Evolutionary conservation across 2,888 invertebrate species (phyloP).

Genomic region (Mimumesa dahlbomi): DNA sequence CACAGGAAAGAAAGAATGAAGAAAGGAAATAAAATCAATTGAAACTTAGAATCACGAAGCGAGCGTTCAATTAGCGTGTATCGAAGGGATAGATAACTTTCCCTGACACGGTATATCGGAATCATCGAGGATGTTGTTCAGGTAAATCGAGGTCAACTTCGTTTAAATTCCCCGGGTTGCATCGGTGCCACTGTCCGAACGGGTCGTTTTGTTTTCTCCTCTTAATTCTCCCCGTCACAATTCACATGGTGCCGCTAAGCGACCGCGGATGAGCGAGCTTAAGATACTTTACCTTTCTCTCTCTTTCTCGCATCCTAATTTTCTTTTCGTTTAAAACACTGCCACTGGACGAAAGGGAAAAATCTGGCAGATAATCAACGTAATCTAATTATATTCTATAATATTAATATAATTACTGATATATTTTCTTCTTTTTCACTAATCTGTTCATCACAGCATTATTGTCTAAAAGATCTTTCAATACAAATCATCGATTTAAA

Average conservation of each 20-base stretch:
- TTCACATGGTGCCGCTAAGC: conserved; percentile 43
- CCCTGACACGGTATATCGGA: conserved; percentile 25
- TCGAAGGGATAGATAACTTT: conserved; percentile 36
- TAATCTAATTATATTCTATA: too few species aligned
- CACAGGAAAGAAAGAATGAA: too few species aligned
- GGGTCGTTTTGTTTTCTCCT: conserved; percentile 9
- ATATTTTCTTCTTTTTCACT: too few species aligned
- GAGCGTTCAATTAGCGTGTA: not conserved
- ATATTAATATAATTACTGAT: too few species aligned
- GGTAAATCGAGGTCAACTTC: conserved; percentile 46
- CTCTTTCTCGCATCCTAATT: conserved; percentile 20
- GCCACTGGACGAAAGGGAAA: conserved; percentile 12
- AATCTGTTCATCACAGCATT: too few species aligned
- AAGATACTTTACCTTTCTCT: conserved; percentile 20
- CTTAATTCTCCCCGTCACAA: conserved; percentile 21
- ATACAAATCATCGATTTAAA: too few species aligned
- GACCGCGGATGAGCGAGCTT: conserved; percentile 21
- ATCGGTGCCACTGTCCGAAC: not conserved
- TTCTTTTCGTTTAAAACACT: conserved; percentile 1
- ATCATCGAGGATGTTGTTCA: conserved; percentile 13
- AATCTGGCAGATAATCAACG: too few species aligned
- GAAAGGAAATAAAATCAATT: too few species aligned
- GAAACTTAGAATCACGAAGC: too few species aligned
- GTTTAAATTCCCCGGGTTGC: conserved; percentile 28
- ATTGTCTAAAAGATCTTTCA: too few species aligned